Evolutionary conservation across 2,888 invertebrate species (phyloP), one percentile per base, ranked within the genome.

Genomic region (Sesia apiformis): DNA sequence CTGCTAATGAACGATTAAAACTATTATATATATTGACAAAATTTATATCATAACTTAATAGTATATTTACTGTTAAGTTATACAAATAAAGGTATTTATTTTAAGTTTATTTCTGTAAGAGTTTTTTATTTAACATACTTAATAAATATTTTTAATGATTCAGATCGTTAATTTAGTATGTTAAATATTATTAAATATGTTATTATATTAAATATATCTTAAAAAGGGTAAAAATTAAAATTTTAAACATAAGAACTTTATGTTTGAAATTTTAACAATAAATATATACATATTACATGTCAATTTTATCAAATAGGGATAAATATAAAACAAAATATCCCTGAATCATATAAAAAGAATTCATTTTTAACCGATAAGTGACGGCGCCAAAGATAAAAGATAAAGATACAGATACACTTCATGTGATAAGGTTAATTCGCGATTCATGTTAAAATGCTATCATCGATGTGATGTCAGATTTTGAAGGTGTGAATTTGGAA

Each of bases 361-460:
- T 46, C 46, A 23, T 23, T 23, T 23, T 51, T 51, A 5, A 40
- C 4, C 38, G 54, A 55, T 55, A 55, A 52, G 5, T 38, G 39
- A 39, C 43, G 42, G 51, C 50, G 55, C 49, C 49, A 49, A 6
- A 46, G 55, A 55, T 52, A 46, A 46, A 46, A n/a, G 23, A 23
- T 1, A 46, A 46, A n/a, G 23, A 23, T 1, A 23, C 23, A 23
- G 23, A 23, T 23, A 23, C 23, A 23, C 23, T 23, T 23, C 23
- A 23, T 23, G 23, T 23, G 23, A 23, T 23, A 23, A n/a, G n/a
- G n/a, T 52, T 50, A 54, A 55, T 57, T 40, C 7, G n/a, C 41
- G 49, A 55, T 41, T 55, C 56, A 53, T 49, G 43, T 38, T 38
- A 54, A 52, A 52, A 52, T 54, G 43, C 52, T 53, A 51, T 51